Evolutionary conservation across 2,113 vertebrate species (phyloP), one percentile per base, ranked within the genome.

Genomic region (Prionailurus bengalensis): DNA sequence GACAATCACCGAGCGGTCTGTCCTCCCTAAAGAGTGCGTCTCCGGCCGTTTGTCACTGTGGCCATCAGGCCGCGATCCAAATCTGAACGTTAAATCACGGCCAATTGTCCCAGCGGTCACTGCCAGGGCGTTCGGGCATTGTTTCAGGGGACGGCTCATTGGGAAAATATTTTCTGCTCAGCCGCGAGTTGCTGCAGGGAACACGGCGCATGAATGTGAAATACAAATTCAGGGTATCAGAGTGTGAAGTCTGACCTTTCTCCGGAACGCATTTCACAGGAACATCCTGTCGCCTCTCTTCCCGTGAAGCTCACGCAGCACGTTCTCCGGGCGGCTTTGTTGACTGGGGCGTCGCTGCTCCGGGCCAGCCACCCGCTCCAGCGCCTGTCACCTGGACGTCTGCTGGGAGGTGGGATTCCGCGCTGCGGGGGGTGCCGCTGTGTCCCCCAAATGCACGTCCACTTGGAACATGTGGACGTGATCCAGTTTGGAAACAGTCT

Each of bases 151-250:
- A 98, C 94, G 97, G 97, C 97, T 99, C 98, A 86, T 98, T 98
- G 98, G 97, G 96, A 98, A 98, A 97, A 97, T 97, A 97, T 97
- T 98, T 98, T 98, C 98, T 98, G 98, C 98, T 98, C 97, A 94
- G 97, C 96, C 97, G 97, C 98, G 97, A 92, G 65, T 98, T 98
- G 97, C 98, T 98, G 97, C 92, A 97, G 97, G 98, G 98, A 95
- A 79, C 91, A 91, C 96, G 93, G 90, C 96, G n/a, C 97, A 66
- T 96, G 98, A 98, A 96, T 97, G 29, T 92, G 87, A 98, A 98
- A 97, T 89, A 95, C 53, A 98, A 84, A 96, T 93, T 91, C 45
- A 39, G 85, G 55, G 80, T 36, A 89, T 83, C 96, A 45, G 17
- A 76, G 91, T 53, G 68, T 86, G 94, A 96, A 98, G 97, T 55